Conservation (phyloP, 1,140 invertebrate species). For the Zeugodacus cucurbitae region DNA sequence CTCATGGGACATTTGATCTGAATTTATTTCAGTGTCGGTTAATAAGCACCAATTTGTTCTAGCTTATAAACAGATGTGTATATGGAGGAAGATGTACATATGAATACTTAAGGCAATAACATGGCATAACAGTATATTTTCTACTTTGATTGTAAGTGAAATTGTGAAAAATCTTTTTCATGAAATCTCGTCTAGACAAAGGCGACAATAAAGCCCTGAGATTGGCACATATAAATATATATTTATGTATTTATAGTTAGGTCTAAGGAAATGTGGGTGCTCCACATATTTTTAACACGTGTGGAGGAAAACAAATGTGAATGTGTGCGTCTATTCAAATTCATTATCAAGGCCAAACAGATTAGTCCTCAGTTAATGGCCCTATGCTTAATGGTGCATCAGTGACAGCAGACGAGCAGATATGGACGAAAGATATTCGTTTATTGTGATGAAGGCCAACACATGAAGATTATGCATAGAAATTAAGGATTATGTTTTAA, state of each 20-base stretch:
- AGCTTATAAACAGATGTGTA: background rate
- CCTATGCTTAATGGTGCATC: background rate
- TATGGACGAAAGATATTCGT: too few relatives aligned
- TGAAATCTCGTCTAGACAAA: constrained; percentile 13
- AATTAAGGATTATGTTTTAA: too few relatives aligned
- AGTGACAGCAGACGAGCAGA: background rate
- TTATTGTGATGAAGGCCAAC: too few relatives aligned
- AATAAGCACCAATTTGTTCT: background rate
- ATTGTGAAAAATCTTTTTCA: background rate
- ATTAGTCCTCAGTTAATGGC: background rate
- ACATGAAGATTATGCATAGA: too few relatives aligned
- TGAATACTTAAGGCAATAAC: background rate
- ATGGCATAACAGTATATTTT: background rate
- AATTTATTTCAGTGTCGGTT: background rate
- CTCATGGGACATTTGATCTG: background rate
- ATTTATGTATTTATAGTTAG: background rate
- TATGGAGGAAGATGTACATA: background rate
- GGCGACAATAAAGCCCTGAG: background rate
- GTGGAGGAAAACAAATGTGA: background rate
- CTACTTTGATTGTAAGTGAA: background rate
- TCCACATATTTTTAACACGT: background rate
- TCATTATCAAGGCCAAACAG: background rate
- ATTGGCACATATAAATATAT: background rate
- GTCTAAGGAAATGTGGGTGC: too few relatives aligned
- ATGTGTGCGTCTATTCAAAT: background rate